Evolutionary conservation across 2,888 invertebrate species (phyloP), one percentile per base, ranked within the genome.

Genomic region (Nephrotoma appendiculata): DNA sequence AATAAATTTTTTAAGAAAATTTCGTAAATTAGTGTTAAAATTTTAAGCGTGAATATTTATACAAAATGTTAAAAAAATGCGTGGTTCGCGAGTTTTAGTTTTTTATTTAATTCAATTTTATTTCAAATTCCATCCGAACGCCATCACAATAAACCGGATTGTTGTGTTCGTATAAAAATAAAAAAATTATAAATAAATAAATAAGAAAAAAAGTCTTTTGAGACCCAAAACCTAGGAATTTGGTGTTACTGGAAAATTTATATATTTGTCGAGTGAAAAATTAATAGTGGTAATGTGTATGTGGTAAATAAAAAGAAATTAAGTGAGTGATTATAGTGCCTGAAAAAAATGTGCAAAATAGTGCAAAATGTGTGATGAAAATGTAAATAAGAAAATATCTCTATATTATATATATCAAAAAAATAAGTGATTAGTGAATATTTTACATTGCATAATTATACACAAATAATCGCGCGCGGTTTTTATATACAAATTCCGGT

Each of bases 91-190:
- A 71, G 71, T 84, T 84, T 84, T 84, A 12, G 31, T 42, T 42
- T 42, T 84, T 84, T n/a, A 42, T 42, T 84, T 84, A 42, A 41
- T 84, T 43, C n/a, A 42, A n/a, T 43, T 42, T 84, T 84, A 31
- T 84, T 84, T 43, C 15, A 84, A 84, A 84, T 84, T 84, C 84
- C 84, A 84, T 42, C 84, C 15, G 84, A 84, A 84, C 84, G 84
- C 84, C 84, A 84, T 84, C 84, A 84, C 43, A 84, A 84, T 84
- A 84, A 84, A 84, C 84, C 84, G 84, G 84, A 84, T 42, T 84
- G 84, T 84, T 84, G 43, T 41, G 41, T 84, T 19, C 31, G 19
- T 71, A 44, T 44, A 71, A 31, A 71, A 71, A 71, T 31, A 31
- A 71, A 15, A 6, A 15, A 15, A 19, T 31, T 31, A 71, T 84